A percentile compares a stretch with the other conserved stretches of the same genome.
Evolutionary conservation across 2,113 vertebrate genomes (phyloP).

Genomic region (Phylloscopus trochilus): DNA sequence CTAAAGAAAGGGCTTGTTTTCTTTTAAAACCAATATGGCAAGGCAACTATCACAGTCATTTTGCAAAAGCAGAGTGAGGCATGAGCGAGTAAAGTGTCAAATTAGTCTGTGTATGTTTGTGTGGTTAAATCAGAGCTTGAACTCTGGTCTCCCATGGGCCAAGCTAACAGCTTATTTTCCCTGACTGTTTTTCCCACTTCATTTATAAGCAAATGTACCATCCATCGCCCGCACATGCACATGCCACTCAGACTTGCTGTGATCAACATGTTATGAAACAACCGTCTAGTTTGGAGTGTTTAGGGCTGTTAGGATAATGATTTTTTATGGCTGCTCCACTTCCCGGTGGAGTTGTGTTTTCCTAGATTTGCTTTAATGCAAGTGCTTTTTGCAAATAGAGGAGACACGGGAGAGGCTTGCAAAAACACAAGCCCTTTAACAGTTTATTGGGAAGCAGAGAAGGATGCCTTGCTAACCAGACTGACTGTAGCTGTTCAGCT

Average conservation of each 20-base stretch:
- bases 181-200: not conserved
- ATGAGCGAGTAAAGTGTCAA: not conserved
- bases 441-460: not conserved
- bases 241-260: slow-evolving; percentile 18
- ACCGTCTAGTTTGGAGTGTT: not conserved
- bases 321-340: not conserved
- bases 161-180: not conserved
- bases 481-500: not conserved
- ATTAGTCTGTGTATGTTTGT: not conserved
- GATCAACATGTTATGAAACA: slow-evolving; percentile 42
- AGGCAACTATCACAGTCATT: not conserved
- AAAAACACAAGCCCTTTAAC: not conserved
- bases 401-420: not conserved
- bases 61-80: not conserved
- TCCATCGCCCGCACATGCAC: not conserved
- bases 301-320: slow-evolving; percentile 32
- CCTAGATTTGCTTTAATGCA: slow-evolving; percentile 7
- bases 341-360: slow-evolving; percentile 14
- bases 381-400: slow-evolving; percentile 2
- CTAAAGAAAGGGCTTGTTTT: not conserved
- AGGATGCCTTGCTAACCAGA: slow-evolving; percentile 17
- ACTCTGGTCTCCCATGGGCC: not conserved
- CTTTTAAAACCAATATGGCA: not conserved
- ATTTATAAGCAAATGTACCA: slow-evolving; percentile 43
- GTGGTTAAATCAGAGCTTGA: slow-evolving; percentile 10